A percentile compares a stretch with the other conserved stretches of the same genome.
Conservation (phyloP, 2,113 vertebrate species). For the Oryzias woworae region DNA sequence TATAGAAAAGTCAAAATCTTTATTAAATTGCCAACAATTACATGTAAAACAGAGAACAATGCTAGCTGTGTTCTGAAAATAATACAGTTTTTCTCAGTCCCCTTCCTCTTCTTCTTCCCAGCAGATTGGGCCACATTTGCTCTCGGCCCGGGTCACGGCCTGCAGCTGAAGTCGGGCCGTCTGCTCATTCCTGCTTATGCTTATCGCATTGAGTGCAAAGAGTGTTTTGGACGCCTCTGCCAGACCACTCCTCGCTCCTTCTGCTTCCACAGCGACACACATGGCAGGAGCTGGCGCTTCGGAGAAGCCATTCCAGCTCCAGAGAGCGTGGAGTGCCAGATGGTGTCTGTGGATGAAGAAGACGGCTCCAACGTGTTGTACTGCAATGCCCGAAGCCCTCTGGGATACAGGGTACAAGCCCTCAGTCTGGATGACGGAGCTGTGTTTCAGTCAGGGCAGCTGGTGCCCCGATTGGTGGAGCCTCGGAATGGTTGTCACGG, state of each 20-base stretch:
- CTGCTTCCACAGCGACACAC: slow-evolving; percentile 90
- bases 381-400: slow-evolving; percentile 88
- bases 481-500: slow-evolving; percentile 89
- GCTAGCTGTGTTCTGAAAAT: not conserved
- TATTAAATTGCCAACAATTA: too few species aligned
- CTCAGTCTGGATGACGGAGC: slow-evolving; percentile 85
- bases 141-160: slow-evolving; percentile 89
- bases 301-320: slow-evolving; percentile 85
- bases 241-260: slow-evolving; percentile 87
- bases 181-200: slow-evolving; percentile 91
- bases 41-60: not conserved
- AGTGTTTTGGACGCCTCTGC: slow-evolving; percentile 89
- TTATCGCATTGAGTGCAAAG: slow-evolving; percentile 87
- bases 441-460: slow-evolving; percentile 83
- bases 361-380: slow-evolving; percentile 83
- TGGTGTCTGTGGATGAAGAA: slow-evolving; percentile 86
- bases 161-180: slow-evolving; percentile 88
- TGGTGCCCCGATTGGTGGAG: slow-evolving; percentile 85
- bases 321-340: slow-evolving; percentile 89
- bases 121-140: slow-evolving; percentile 96
- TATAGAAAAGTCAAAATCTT: too few species aligned
- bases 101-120: not conserved
- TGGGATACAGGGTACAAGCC: slow-evolving; percentile 89
- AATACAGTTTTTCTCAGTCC: not conserved
- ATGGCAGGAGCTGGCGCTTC: slow-evolving; percentile 83